Conservation (phyloP, 2,113 vertebrate species). For the Pomatorhinus ruficollis region DNA sequence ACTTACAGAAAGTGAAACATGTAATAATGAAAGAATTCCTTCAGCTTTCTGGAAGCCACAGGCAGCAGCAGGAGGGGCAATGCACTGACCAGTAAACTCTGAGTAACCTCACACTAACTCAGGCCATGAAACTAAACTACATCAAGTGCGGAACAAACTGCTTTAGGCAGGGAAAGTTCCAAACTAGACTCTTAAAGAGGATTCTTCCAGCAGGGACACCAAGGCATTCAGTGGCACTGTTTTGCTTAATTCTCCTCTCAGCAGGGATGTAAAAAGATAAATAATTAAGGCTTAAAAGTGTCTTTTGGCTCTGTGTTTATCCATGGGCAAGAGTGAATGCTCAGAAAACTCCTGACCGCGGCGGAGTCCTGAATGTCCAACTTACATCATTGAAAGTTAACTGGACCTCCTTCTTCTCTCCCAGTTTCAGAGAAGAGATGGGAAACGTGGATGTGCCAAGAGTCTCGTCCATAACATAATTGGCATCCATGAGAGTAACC, state of each 20-base stretch:
- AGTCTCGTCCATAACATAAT: slow-evolving; percentile 95
- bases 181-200: not conserved
- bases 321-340: not conserved
- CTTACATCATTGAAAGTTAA: slow-evolving; percentile 91
- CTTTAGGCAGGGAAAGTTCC: not conserved
- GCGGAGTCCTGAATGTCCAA: not conserved
- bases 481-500: slow-evolving; percentile 97
- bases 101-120: not conserved
- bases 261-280: not conserved
- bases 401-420: slow-evolving; percentile 81
- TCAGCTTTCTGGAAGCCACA: not conserved
- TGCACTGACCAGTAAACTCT: not conserved
- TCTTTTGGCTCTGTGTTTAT: not conserved
- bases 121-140: not conserved
- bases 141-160: not conserved
- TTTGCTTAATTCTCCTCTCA: not conserved
- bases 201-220: not conserved
- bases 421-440: slow-evolving; percentile 82
- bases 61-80: not conserved
- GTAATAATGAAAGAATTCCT: not conserved
- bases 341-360: not conserved
- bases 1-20: not conserved
- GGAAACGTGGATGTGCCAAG: slow-evolving; percentile 86
- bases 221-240: not conserved
- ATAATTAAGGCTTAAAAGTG: not conserved